Conservation (phyloP, 2,888 invertebrate genomes). For the Crematogaster levior region DNA sequence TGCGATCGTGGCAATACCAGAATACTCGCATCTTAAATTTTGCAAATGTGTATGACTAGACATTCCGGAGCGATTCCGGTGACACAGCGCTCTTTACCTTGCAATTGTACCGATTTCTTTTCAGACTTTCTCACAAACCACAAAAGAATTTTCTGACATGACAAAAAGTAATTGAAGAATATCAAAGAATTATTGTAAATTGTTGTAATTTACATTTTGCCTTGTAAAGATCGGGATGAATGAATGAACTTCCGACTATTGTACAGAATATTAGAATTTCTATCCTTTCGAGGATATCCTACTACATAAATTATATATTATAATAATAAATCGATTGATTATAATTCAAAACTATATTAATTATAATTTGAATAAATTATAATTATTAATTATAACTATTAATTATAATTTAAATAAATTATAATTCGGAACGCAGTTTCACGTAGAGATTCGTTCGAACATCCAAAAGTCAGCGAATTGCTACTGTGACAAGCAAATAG, state of each 20-base stretch:
- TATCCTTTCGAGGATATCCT: too few species aligned
- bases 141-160: slow-evolving; percentile 7
- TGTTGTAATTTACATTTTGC: neutral
- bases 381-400: too few species aligned
- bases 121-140: neutral
- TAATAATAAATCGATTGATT: too few species aligned
- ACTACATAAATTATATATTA: neutral
- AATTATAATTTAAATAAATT: too few species aligned
- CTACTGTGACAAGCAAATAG: slow-evolving; percentile 2
- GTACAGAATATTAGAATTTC: neutral
- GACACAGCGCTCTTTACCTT: neutral
- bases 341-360: too few species aligned
- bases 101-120: neutral
- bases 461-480: neutral
- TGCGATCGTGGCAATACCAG: neutral
- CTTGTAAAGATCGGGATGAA: neutral
- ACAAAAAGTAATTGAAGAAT: neutral
- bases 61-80: neutral
- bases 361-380: too few species aligned
- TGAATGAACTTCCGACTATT: neutral
- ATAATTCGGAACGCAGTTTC: neutral
- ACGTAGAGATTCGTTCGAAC: neutral
- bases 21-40: slow-evolving; percentile 1
- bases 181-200: neutral
- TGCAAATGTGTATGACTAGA: neutral